A percentile compares a stretch with the other conserved stretches of the same genome.
phyloP scores from a whole-genome alignment of 2,797 vertebrate genomes.

The Enteromius unitaeniatus region DNA sequence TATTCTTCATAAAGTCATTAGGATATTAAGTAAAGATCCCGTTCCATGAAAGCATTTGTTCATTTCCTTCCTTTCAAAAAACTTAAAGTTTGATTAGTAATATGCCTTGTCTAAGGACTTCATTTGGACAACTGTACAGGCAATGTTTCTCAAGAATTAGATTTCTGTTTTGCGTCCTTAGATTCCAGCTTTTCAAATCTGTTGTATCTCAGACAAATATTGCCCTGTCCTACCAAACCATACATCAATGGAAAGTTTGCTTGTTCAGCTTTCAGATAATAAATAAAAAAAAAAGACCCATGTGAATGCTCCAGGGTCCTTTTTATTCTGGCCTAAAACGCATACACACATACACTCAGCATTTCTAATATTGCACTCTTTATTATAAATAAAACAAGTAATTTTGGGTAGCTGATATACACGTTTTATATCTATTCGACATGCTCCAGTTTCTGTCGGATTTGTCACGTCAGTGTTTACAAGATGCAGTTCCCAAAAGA shows the following conservation, averaged over 20 bases:
- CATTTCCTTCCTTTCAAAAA: neutral
- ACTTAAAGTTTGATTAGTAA: neutral
- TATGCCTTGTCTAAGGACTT: neutral
- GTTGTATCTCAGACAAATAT: neutral
- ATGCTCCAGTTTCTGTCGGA: neutral
- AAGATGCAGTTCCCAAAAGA: slow-evolving; percentile 56
- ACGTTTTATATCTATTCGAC: neutral
- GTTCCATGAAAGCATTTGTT: neutral
- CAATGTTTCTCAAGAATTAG: neutral
- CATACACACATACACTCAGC: neutral
- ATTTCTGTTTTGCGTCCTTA: neutral
- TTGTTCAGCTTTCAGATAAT: neutral
- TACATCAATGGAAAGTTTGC: neutral
- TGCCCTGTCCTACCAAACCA: neutral
- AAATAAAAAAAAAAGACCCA: neutral
- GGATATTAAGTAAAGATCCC: neutral
- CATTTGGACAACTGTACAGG: neutral
- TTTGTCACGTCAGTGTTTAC: neutral
- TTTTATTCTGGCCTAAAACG: neutral
- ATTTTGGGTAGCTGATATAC: neutral
- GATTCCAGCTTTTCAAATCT: neutral
- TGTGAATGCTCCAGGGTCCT: neutral
- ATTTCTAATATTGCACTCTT: neutral
- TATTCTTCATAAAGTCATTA: neutral
- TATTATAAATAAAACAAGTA: neutral